Evolutionary conservation across 2,888 invertebrate species (phyloP).

Genomic region (Lottia scabra): DNA sequence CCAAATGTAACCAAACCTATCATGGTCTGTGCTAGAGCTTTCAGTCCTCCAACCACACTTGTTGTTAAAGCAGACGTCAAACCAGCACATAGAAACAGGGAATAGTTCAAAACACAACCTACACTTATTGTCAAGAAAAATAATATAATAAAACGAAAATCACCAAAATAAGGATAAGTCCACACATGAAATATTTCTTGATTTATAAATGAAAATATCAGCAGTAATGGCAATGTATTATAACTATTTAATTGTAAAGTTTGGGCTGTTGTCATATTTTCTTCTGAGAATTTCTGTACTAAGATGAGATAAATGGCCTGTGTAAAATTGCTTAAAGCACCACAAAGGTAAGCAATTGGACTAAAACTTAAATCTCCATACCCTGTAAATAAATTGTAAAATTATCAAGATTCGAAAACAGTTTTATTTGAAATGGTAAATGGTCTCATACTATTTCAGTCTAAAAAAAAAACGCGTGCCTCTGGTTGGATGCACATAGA

Average conservation of each 20-base stretch:
- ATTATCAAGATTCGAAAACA: too few species aligned
- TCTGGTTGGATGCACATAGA: too few species aligned
- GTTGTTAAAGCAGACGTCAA: conserved; percentile 70
- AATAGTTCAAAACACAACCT: conserved; percentile 69
- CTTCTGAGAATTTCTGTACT: conserved; percentile 66
- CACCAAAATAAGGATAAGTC: conserved; percentile 30
- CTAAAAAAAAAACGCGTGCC: too few species aligned
- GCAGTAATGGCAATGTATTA: conserved; percentile 67
- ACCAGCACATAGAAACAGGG: conserved; percentile 70
- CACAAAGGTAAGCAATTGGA: conserved; percentile 65
- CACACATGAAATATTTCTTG: conserved; percentile 49
- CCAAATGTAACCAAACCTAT: conserved; percentile 70
- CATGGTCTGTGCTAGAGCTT: conserved; percentile 69
- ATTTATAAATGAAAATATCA: conserved; percentile 45
- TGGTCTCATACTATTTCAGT: too few species aligned
- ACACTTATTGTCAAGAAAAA: conserved; percentile 59
- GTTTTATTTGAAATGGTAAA: too few species aligned
- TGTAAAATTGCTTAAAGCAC: conserved; percentile 67
- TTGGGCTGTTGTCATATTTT: conserved; percentile 62
- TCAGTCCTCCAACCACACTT: conserved; percentile 69
- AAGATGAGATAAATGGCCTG: conserved; percentile 70
- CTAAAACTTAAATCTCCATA: conserved; percentile 69
- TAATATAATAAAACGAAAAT: conserved; percentile 55
- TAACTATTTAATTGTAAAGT: conserved; percentile 68
- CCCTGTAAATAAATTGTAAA: conserved; percentile 52